phyloP scores from a whole-genome alignment of 2,888 invertebrate species.

The Scrobipalpa costella region DNA sequence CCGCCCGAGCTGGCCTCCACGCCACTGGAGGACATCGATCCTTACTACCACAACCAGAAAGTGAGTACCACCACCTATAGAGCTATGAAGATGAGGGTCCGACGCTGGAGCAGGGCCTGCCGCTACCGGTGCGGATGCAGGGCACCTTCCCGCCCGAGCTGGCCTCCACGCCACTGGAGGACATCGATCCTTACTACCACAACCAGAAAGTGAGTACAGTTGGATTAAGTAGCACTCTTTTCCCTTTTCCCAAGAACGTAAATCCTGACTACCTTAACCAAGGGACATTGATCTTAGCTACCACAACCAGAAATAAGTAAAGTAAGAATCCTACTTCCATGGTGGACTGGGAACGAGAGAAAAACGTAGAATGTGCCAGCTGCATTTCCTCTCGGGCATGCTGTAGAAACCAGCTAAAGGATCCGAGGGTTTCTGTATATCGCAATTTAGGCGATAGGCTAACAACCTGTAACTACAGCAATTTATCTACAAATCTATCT shows the following conservation, averaged over 20 bases:
- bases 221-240: too few species aligned
- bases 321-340: slow-evolving; percentile 67
- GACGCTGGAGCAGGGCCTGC: slow-evolving; percentile 97
- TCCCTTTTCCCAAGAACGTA: slow-evolving; percentile 99
- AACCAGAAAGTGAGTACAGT: slow-evolving; percentile 96
- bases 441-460: too few species aligned
- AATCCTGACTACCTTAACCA: slow-evolving; percentile 97
- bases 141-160: slow-evolving; percentile 96
- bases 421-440: too few species aligned
- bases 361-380: too few species aligned
- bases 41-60: slow-evolving; percentile 85
- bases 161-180: slow-evolving; percentile 98
- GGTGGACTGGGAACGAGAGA: too few species aligned
- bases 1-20: slow-evolving; percentile 97
- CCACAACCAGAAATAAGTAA: slow-evolving; percentile 93
- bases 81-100: too few species aligned
- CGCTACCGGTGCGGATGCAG: slow-evolving; percentile 96
- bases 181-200: slow-evolving; percentile 80
- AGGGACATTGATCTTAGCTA: slow-evolving; percentile 84
- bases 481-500: too few species aligned
- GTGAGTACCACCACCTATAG: slow-evolving; percentile 97
- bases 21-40: slow-evolving; percentile 96
- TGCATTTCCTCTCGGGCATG: too few species aligned
- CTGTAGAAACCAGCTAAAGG: too few species aligned
- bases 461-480: too few species aligned